Percentiles rank a stretch among this genome's conserved stretches.
Evolutionary conservation across 2,113 vertebrate species (phyloP).

Genomic region (Pomatorhinus ruficollis): DNA sequence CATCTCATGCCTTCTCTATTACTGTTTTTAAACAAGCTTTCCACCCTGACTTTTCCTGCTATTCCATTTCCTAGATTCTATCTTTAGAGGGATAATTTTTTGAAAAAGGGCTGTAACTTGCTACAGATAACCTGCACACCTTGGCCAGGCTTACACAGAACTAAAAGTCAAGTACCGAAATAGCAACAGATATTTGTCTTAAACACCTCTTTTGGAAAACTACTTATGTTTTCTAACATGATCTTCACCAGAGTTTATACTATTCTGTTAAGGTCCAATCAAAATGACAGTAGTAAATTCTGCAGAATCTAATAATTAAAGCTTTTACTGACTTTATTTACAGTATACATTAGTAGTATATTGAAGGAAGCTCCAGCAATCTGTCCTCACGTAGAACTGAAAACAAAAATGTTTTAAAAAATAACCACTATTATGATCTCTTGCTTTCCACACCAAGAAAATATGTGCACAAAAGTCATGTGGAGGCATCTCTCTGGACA

Average conservation of each 20-base stretch:
- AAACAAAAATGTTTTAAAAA: background rate
- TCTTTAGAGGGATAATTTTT: background rate
- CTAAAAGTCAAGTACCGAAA: background rate
- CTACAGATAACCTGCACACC: background rate
- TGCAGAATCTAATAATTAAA: background rate
- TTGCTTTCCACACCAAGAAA: background rate
- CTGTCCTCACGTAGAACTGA: background rate
- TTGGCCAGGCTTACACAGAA: background rate
- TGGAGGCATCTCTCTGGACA: background rate
- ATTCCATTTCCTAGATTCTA: background rate
- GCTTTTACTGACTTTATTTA: background rate
- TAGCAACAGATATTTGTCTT: background rate
- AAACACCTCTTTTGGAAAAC: background rate
- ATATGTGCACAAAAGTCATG: fast-evolving
- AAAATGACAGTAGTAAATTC: background rate
- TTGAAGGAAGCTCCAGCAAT: background rate
- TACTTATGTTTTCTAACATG: background rate
- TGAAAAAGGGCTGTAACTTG: background rate
- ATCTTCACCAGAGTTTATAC: background rate
- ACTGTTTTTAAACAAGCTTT: background rate
- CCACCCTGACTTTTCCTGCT: background rate
- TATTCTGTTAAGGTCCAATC: background rate
- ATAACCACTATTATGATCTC: background rate
- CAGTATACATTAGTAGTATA: background rate
- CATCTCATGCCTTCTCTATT: background rate